Conservation (phyloP, 1,140 invertebrate species). For the Alviniconcha marisindica region DNA sequence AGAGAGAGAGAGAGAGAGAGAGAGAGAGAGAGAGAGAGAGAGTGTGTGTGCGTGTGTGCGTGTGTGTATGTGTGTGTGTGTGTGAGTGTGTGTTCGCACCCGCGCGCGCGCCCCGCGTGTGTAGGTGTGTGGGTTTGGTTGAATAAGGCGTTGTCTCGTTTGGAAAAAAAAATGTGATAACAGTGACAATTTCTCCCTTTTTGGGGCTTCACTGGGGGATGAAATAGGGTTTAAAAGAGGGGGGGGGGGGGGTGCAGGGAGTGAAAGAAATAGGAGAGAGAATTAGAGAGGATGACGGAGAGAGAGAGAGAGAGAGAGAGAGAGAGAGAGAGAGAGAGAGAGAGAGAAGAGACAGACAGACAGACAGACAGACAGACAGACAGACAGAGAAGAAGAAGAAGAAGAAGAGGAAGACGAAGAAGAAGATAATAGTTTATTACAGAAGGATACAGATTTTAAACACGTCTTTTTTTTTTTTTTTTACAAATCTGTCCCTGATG, state of each 20-base stretch:
- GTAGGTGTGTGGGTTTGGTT: background rate
- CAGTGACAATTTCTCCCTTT: no score
- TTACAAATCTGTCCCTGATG: no score
- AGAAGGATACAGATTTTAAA: background rate
- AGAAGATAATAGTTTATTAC: background rate
- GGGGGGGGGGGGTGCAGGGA: no score
- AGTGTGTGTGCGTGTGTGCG: background rate
- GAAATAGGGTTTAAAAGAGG: no score
- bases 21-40: conserved; percentile 3
- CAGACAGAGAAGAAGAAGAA: background rate
- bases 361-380: background rate
- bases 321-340: no score
- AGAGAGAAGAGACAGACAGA: background rate
- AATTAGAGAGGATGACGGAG: no score
- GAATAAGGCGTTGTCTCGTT: background rate
- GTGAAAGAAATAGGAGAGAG: no score
- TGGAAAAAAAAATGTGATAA: no score
- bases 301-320: no score
- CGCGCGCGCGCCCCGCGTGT: no score
- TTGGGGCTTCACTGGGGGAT: no score
- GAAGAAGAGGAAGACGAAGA: background rate
- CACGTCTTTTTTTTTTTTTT: no score
- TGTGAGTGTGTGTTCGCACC: background rate
- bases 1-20: background rate
- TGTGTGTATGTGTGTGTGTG: background rate